These are phyloP conservation scores for Rattus rattus DNA, from an alignment of 2,113 vertebrate genomes.

Conservation along the genomic window DNA sequence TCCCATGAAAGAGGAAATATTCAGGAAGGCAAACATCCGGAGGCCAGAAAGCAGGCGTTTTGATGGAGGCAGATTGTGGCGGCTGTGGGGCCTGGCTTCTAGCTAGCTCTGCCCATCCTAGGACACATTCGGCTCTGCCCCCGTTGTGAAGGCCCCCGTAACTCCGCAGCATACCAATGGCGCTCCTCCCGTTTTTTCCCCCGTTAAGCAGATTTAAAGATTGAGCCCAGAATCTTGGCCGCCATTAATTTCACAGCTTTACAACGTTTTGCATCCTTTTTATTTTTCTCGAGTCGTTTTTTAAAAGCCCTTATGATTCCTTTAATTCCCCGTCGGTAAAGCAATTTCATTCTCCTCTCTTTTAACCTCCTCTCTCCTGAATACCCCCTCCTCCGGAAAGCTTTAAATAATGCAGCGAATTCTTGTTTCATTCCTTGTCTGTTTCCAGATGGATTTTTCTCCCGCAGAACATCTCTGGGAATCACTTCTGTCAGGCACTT, in stretches of 20 bases:
- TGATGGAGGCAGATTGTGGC: neutral
- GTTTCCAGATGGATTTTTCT: constrained; percentile 80
- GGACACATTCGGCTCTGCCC: constrained; percentile 21
- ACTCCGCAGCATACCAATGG: constrained; percentile 72
- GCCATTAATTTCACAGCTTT: constrained; percentile 78
- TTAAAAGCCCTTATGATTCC: constrained; percentile 71
- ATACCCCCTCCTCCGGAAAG: constrained; percentile 51
- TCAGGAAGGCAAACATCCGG: constrained; percentile 11
- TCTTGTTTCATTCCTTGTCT: constrained; percentile 81
- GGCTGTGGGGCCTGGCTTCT: neutral
- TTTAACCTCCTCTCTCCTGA: constrained; percentile 63
- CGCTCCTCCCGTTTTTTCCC: constrained; percentile 67
- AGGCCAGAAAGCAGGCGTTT: neutral
- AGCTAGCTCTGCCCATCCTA: constrained; percentile 21
- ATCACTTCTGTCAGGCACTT: constrained; percentile 74
- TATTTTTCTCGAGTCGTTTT: constrained; percentile 64
- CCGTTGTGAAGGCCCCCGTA: too few relatives aligned
- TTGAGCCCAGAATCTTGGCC: constrained; percentile 68
- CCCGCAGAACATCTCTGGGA: constrained; percentile 69
- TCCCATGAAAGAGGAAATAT: constrained; percentile 12
- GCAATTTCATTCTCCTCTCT: constrained; percentile 66
- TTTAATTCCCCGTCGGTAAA: constrained; percentile 77
- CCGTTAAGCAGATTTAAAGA: constrained; percentile 76
- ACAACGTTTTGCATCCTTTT: constrained; percentile 67
- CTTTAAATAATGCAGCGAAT: constrained; percentile 81